Base-by-base conservation (phyloP, 2,888 invertebrate genomes). In the Andrena fulva region DNA sequence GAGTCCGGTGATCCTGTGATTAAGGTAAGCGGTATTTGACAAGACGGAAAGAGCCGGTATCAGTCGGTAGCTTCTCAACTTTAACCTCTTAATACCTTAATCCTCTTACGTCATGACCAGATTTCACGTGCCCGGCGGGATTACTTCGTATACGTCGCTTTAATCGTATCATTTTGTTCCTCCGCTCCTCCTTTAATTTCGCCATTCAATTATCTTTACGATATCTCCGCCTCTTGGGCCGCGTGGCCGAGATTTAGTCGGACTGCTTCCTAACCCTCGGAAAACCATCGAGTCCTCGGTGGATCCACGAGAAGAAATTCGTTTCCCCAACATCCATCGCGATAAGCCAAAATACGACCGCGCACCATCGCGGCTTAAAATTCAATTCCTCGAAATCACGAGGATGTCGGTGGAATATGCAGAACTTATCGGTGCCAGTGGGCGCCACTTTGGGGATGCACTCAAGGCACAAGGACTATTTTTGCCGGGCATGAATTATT, bases 31-130 rank as follows among this genome's bases (percentile, higher is more conserved):
- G 77, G 64, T 70, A 74, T 82, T 74, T 68, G 82, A 77, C 77
- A 77, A 68, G 69, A 59, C 50, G 64, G 82, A 24, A 67, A 35
- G 70, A 71, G 71, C 62, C 64, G 56, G 82, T 76, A 78, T 77
- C 82, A 72, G 85, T 82, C 73, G 80, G 80, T 87, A 87, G 77
- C 76, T 85, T 87, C 85, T 87, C 87, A 76, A 87, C 85, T 87
- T 85, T 82, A 87, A 85, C 82, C 79, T 82, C 80, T 82, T 87
- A 87, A 87, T 78, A 85, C 80, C 80, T 82, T 87, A 87, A 87
- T 87, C 86, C 85, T 80, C 85, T 87, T 87, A 87, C 85, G 87
- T 85, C 87, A 71, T 73, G 85, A 78, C 69, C 87, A 87, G 86
- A 87, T 81, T 87, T 82, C 74, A 84, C 85, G 82, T 82, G 80